Percentiles rank a stretch among this genome's conserved stretches.
These are phyloP conservation scores for Sarcophaga subvicina DNA, from an alignment of 2,888 invertebrate species.

Conservation along the genomic window DNA sequence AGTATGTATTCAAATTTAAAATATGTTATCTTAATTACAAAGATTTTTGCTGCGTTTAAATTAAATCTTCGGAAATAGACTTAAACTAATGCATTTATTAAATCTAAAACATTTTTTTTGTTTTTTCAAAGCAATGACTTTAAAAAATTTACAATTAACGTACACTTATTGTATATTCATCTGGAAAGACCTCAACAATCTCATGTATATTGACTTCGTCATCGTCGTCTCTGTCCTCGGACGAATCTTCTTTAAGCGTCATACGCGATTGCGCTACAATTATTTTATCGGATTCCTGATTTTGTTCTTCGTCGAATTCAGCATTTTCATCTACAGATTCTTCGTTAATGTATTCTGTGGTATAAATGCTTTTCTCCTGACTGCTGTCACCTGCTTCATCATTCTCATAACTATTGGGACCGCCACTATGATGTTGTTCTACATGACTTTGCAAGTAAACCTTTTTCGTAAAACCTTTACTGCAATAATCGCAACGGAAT, in stretches of 20 bases:
- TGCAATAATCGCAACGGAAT: conserved; percentile 78
- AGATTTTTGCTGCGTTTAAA: not conserved
- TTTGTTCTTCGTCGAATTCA: conserved; percentile 67
- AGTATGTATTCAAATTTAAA: not conserved
- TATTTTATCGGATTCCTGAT: conserved; percentile 68
- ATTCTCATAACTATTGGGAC: not conserved
- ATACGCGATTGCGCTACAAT: conserved; percentile 64
- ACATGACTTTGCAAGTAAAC: conserved; percentile 77
- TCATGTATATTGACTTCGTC: conserved; percentile 71
- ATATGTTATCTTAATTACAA: conserved; percentile 1
- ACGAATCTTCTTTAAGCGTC: conserved; percentile 55
- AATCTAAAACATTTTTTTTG: not conserved
- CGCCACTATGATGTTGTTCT: conserved; percentile 73
- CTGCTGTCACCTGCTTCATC: conserved; percentile 38
- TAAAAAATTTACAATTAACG: conserved; percentile 28
- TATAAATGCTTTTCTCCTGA: conserved; percentile 75
- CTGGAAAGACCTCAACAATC: conserved; percentile 68
- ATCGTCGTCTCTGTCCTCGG: conserved; percentile 54
- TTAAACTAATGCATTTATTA: not conserved
- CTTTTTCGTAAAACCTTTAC: conserved; percentile 81
- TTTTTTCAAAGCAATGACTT: too few relatives aligned
- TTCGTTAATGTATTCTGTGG: conserved; percentile 71
- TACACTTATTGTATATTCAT: conserved; percentile 52
- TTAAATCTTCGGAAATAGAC: not conserved
- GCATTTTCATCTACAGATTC: conserved; percentile 67